Evolutionary conservation across 1,140 invertebrate species (phyloP).

Genomic region (Apis cerana): DNA sequence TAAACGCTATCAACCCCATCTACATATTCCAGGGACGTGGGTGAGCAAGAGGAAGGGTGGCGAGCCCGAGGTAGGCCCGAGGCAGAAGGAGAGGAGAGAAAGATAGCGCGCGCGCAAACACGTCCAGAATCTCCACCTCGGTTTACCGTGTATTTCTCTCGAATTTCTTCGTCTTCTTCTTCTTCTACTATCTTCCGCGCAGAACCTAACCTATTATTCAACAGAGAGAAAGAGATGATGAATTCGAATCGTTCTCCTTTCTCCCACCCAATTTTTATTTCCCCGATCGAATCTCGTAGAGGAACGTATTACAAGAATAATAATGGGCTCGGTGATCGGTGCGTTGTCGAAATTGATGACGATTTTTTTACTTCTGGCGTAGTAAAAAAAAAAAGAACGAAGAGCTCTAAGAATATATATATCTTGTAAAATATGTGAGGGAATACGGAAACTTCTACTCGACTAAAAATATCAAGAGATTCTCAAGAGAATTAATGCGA

Average conservation of each 20-base stretch:
- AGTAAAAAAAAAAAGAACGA: not conserved
- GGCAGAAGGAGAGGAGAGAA: constrained; percentile 35
- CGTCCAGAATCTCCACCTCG: constrained; percentile 11
- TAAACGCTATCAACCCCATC: constrained; percentile 77
- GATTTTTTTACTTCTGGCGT: too few relatives aligned
- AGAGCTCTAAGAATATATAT: too few relatives aligned
- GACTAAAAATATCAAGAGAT: not conserved
- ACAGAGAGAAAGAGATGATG: not conserved
- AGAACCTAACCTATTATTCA: too few relatives aligned
- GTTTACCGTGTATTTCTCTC: not conserved
- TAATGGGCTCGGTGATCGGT: not conserved
- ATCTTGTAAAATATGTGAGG: too few relatives aligned
- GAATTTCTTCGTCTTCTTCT: not conserved
- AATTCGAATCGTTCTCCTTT: constrained; percentile 39
- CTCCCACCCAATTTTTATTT: not conserved
- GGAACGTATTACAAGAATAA: not conserved
- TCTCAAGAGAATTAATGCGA: constrained; percentile 9
- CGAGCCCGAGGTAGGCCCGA: not conserved
- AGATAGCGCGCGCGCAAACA: constrained; percentile 51
- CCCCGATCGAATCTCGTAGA: not conserved
- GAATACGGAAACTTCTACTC: not conserved
- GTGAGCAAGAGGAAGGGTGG: not conserved
- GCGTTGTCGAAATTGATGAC: not conserved
- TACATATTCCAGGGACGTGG: constrained; percentile 68
- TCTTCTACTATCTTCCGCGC: too few relatives aligned